phyloP scores from a whole-genome alignment of 2,797 vertebrate genomes.

The Clarias laeviceps region DNA sequence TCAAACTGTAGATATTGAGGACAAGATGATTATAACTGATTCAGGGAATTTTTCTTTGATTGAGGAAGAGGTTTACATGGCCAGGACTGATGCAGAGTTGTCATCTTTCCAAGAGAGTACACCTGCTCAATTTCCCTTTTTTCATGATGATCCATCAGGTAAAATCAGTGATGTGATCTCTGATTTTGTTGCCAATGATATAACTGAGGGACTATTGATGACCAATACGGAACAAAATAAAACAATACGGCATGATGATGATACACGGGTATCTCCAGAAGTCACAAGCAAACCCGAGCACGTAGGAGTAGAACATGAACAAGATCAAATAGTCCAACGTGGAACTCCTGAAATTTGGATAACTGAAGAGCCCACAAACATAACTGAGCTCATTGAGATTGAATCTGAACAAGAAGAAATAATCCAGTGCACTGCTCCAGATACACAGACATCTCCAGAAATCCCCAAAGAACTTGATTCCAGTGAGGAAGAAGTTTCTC shows the following conservation, averaged over 20 bases:
- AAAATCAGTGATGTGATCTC: conserved; percentile 51
- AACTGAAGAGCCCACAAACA: conserved; percentile 53
- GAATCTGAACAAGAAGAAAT: conserved; percentile 48
- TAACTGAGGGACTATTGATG: conserved; percentile 38
- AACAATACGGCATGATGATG: conserved; percentile 53
- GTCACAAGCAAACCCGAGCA: conserved; percentile 57
- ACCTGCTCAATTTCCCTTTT: conserved; percentile 66
- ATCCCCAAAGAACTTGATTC: conserved; percentile 56
- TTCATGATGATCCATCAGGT: conserved; percentile 56
- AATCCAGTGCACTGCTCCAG: conserved; percentile 50
- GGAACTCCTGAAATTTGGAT: conserved; percentile 45
- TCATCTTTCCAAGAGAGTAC: conserved; percentile 58
- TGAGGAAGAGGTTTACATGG: conserved; percentile 53
- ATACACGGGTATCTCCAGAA: conserved; percentile 51
- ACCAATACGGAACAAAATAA: conserved; percentile 44
- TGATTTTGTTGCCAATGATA: conserved; percentile 39
- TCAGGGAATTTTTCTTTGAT: conserved; percentile 37
- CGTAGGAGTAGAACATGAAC: conserved; percentile 49
- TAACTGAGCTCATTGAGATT: conserved; percentile 55
- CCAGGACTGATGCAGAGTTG: conserved; percentile 49
- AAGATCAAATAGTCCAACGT: conserved; percentile 34
- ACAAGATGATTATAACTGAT: conserved; percentile 37
- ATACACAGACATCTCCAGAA: conserved; percentile 47
- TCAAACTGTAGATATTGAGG: conserved; percentile 24
- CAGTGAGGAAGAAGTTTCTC: conserved; percentile 49